Evolutionary conservation across 2,888 invertebrate species (phyloP), one percentile per base, ranked within the genome.

Genomic region (Monoplex corrugatus): DNA sequence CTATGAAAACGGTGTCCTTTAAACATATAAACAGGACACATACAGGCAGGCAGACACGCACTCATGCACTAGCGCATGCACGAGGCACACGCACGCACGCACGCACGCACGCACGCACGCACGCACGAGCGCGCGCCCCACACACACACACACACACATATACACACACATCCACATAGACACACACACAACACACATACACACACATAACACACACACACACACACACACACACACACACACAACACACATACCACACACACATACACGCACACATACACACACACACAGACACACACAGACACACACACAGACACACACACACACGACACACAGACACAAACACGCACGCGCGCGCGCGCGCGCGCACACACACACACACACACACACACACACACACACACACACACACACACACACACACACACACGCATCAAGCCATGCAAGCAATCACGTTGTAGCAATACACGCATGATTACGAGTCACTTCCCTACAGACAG

Each of bases 331-430:
- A n/a, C n/a, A n/a, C n/a, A n/a, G n/a, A n/a, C n/a, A n/a, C n/a
- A n/a, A n/a, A n/a, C n/a, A n/a, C n/a, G n/a, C n/a, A n/a, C n/a
- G n/a, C n/a, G n/a, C n/a, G n/a, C n/a, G n/a, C n/a, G n/a, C n/a
- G n/a, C 35, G 16, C 75, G 28, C 43, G 45, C 45, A 87, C n/a
- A 87, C 45, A 75, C 40, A 78, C 45, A 40, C 35, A 75, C 23
- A 23, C 32, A 40, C 40, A 43, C 44, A 43, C 32, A 43, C 44
- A 84, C 13, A 32, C 38, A n/a, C 38, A 45, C 50, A 85, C 57
- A 85, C 83, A 45, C 83, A 45, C 45, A 38, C 40, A 40, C 80
- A 80, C 43, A 43, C 40, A 40, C 80, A 80, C 80, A 80, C 38
- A 40, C 38, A 80, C 38, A 40, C 38, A 80, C 40, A 80, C 43